Conservation (phyloP, 2,113 vertebrate species). For the Sisor rabdophorus region DNA sequence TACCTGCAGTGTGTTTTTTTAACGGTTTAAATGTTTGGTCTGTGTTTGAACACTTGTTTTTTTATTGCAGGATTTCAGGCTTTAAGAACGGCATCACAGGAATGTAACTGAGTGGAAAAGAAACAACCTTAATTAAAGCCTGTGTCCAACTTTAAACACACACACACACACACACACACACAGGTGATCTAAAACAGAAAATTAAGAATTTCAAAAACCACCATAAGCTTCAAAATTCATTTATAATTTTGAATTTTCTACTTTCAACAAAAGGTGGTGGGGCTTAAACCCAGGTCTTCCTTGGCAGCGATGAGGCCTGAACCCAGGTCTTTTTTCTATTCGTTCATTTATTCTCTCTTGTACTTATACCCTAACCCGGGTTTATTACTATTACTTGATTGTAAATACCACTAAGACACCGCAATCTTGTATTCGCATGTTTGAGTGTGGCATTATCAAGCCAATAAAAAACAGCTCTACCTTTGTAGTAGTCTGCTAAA, state of each 20-base stretch:
- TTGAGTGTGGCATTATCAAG: neutral
- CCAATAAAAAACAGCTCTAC: neutral
- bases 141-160: conserved; percentile 10
- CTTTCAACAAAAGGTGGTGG: too few relatives aligned
- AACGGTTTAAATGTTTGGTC: conserved; percentile 3
- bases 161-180: conserved; percentile 34
- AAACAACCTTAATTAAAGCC: neutral
- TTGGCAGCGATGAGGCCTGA: too few relatives aligned
- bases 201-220: neutral
- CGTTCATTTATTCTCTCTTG: too few relatives aligned
- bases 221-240: too few relatives aligned
- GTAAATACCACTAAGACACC: too few relatives aligned
- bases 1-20: neutral
- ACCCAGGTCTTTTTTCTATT: too few relatives aligned
- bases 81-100: neutral
- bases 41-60: neutral
- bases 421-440: too few relatives aligned
- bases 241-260: too few relatives aligned
- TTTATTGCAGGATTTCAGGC: neutral
- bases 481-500: neutral
- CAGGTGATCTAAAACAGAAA: neutral
- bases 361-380: too few relatives aligned
- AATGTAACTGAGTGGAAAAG: conserved; percentile 12
- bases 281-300: too few relatives aligned
- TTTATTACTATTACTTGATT: too few relatives aligned